A percentile compares a stretch with the other conserved stretches of the same genome.
Evolutionary conservation across 1,140 invertebrate genomes (phyloP).

Genomic region (Drosophila yakuba): DNA sequence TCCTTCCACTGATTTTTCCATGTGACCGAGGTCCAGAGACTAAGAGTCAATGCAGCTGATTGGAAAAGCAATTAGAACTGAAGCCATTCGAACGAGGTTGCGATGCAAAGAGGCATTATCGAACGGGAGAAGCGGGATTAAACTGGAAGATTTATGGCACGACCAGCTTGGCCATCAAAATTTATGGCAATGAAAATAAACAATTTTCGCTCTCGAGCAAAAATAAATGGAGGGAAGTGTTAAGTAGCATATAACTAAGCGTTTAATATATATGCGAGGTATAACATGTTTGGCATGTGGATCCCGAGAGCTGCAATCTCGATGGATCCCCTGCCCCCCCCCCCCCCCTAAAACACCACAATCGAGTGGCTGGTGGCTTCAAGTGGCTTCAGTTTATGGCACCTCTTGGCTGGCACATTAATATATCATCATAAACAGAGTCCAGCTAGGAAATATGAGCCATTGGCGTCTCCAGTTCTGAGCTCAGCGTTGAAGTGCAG

Average conservation of each 20-base stretch:
- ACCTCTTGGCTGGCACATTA: slow-evolving; percentile 69
- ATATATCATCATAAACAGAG: slow-evolving; percentile 76
- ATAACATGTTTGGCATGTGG: slow-evolving; percentile 33
- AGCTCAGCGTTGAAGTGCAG: slow-evolving; percentile 4
- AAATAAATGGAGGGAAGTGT: slow-evolving; percentile 61
- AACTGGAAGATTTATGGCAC: slow-evolving; percentile 55
- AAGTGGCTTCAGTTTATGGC: slow-evolving; percentile 71
- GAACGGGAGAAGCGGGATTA: slow-evolving; percentile 21
- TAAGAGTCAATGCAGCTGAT: slow-evolving; percentile 19
- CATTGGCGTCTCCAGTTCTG: slow-evolving; percentile 39
- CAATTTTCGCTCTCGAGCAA: slow-evolving; percentile 58
- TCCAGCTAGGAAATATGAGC: slow-evolving; percentile 50
- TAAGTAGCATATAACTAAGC: slow-evolving; percentile 65
- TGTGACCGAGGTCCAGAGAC: not conserved
- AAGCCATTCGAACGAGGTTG: slow-evolving; percentile 17
- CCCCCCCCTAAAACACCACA: not conserved
- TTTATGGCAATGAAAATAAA: slow-evolving; percentile 74
- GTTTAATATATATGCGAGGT: slow-evolving; percentile 27
- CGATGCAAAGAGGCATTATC: slow-evolving; percentile 6
- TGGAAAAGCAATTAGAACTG: slow-evolving; percentile 47
- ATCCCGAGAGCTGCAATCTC: slow-evolving; percentile 34
- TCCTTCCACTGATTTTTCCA: slow-evolving; percentile 4
- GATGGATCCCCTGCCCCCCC: slow-evolving; percentile 5
- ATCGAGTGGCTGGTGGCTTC: slow-evolving; percentile 34
- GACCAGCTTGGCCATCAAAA: slow-evolving; percentile 63